Evolutionary conservation across 2,113 vertebrate species (phyloP).

Genomic region (Tringa solitaria): DNA sequence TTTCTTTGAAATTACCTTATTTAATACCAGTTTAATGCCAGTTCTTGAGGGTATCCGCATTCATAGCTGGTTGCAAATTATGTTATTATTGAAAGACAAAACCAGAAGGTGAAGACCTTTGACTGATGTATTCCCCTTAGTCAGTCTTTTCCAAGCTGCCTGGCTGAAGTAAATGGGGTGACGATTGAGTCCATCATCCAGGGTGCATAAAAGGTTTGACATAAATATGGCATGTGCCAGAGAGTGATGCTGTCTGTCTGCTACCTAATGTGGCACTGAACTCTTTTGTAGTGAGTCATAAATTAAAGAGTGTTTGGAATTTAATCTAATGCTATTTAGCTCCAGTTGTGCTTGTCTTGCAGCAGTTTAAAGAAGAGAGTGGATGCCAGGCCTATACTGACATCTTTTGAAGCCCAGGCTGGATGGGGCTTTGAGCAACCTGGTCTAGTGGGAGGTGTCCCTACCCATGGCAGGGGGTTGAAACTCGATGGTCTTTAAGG

Average conservation of each 20-base stretch:
- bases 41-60: background rate
- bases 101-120: background rate
- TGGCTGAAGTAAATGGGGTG: background rate
- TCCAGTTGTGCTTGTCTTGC: background rate
- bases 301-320: background rate
- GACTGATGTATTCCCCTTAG: background rate
- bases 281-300: background rate
- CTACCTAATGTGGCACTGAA: background rate
- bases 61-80: background rate
- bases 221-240: background rate
- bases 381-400: background rate
- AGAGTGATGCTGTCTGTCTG: background rate
- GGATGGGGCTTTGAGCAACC: too few species aligned
- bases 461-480: too few species aligned
- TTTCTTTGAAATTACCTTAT: background rate
- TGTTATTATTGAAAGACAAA: background rate
- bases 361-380: background rate
- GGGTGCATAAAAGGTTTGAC: background rate
- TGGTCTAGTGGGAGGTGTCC: too few species aligned
- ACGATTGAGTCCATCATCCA: background rate
- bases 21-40: background rate
- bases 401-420: too few species aligned
- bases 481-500: too few species aligned
- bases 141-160: background rate
- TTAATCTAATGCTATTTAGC: background rate